phyloP scores from a whole-genome alignment of 2,113 vertebrate genomes.

The Cavia porcellus region DNA sequence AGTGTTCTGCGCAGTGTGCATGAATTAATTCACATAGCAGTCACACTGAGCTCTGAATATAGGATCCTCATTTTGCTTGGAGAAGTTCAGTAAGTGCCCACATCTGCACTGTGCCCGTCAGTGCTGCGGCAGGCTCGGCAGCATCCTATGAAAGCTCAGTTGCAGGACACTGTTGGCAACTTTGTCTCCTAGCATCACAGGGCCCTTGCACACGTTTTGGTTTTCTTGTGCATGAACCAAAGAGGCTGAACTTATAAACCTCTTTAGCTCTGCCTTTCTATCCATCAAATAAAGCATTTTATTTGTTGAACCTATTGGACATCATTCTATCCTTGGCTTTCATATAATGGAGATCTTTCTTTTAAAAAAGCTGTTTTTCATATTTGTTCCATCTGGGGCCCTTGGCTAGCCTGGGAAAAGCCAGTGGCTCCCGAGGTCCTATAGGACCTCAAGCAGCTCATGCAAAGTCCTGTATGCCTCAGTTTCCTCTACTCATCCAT shows the following conservation, averaged over 20 bases:
- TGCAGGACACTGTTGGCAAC: not conserved
- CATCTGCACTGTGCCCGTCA: not conserved
- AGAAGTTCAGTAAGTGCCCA: not conserved
- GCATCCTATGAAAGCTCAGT: rapidly evolving
- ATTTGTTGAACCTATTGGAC: not conserved
- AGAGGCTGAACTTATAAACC: not conserved
- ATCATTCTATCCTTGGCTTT: not conserved
- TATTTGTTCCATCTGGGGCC: not conserved
- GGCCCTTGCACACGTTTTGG: not conserved
- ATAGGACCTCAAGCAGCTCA: not conserved
- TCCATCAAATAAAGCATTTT: not conserved
- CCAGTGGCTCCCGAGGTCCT: not conserved
- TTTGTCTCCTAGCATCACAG: not conserved
- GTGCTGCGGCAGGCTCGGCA: not conserved
- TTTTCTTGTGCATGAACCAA: not conserved
- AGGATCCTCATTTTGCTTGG: not conserved
- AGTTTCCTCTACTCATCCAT: not conserved
- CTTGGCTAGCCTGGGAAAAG: not conserved
- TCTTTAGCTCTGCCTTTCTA: not conserved
- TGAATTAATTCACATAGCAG: not conserved
- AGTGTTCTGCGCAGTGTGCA: not conserved
- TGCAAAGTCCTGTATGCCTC: not conserved
- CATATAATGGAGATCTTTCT: not conserved
- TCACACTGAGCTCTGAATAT: not conserved
- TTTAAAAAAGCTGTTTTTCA: not conserved